phyloP scores from a whole-genome alignment of 2,797 vertebrate genomes.

The Lerista edwardsae region DNA sequence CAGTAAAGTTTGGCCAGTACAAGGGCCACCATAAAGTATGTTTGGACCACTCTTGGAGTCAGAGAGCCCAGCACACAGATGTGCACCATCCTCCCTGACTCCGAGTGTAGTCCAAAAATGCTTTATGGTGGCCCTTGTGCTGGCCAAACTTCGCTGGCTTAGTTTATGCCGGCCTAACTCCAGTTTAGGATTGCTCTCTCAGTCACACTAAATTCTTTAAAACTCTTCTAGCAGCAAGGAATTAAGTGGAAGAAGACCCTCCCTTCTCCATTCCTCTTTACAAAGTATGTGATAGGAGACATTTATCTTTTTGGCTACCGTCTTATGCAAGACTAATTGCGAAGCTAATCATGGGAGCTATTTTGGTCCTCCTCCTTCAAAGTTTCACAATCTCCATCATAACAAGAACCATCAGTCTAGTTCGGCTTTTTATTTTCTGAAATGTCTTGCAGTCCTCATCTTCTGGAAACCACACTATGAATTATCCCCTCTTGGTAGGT shows the following conservation, averaged over 20 bases:
- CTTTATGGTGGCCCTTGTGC: too few species aligned
- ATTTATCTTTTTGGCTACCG: neutral
- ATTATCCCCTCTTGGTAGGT: too few species aligned
- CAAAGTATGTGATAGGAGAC: neutral
- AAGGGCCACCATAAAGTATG: too few species aligned
- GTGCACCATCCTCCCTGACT: too few species aligned
- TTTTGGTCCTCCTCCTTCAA: constrained; percentile 13
- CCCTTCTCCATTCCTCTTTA: neutral
- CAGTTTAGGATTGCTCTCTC: too few species aligned
- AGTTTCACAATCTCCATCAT: constrained; percentile 9
- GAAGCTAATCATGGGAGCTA: constrained; percentile 21
- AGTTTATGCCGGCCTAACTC: too few species aligned
- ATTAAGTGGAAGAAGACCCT: neutral
- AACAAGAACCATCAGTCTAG: neutral
- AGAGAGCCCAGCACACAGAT: too few species aligned
- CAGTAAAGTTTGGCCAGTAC: too few species aligned
- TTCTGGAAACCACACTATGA: neutral
- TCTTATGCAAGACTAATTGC: constrained; percentile 33
- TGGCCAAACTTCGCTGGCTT: too few species aligned
- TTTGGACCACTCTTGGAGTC: too few species aligned
- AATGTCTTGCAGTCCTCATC: neutral
- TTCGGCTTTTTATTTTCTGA: neutral
- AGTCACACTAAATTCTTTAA: neutral
- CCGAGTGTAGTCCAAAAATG: too few species aligned
- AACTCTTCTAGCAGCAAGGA: neutral